These are phyloP conservation scores for Nomada fabriciana DNA, from an alignment of 2,888 invertebrate species.

Conservation along the genomic window DNA sequence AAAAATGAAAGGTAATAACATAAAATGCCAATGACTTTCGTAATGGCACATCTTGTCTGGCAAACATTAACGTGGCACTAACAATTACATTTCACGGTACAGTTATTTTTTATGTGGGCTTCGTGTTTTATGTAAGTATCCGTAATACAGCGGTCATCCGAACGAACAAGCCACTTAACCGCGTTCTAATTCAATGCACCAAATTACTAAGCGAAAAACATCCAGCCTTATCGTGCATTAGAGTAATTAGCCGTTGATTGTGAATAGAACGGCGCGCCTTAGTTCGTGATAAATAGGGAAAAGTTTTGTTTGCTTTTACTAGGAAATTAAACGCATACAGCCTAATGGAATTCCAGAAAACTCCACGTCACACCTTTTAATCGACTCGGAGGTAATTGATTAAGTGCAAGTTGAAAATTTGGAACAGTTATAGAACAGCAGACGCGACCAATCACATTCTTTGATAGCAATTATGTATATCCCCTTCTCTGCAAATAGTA, in stretches of 20 bases:
- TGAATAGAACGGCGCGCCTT: constrained; percentile 46
- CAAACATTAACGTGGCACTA: neutral
- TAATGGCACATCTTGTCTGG: neutral
- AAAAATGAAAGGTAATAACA: neutral
- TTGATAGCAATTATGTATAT: too few relatives aligned
- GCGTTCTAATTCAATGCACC: constrained; percentile 55
- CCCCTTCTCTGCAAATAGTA: too few relatives aligned
- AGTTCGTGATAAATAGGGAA: constrained; percentile 18
- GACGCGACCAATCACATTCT: too few relatives aligned
- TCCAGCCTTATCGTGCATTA: constrained; percentile 57
- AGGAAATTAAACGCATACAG: neutral
- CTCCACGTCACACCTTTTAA: neutral
- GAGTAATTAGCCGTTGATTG: constrained; percentile 55
- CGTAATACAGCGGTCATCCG: neutral
- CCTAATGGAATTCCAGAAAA: neutral
- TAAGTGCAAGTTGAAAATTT: neutral
- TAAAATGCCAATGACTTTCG: neutral
- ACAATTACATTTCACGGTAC: constrained; percentile 6
- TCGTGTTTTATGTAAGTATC: constrained; percentile 36
- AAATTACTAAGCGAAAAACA: constrained; percentile 29
- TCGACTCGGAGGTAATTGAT: neutral
- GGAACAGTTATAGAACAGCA: too few relatives aligned
- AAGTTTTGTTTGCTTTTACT: constrained; percentile 17
- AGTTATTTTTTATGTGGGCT: constrained; percentile 12
- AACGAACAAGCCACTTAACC: constrained; percentile 37